Base-by-base conservation (phyloP, 2,888 invertebrate species). In the Drosophila sordidapex region DNA sequence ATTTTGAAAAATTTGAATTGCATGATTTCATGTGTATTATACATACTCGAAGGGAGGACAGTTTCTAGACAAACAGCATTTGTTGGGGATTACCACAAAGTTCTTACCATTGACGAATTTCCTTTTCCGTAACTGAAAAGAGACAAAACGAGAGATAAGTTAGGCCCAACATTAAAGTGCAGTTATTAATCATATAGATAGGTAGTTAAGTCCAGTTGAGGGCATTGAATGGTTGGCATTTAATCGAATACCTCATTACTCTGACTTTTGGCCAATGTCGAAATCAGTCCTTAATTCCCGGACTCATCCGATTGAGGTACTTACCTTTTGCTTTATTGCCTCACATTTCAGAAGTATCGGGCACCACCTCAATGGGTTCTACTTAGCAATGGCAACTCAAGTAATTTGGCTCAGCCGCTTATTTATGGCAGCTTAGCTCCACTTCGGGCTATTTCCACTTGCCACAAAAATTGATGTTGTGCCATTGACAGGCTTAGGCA, bases 121-220 rank as follows among this genome's bases (percentile, higher is more conserved):
- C 97, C 94, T 97, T 97, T 93, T 97, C 97, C 79, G 97, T 97
- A 94, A 97, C 97, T 97, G 96, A 25, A 82, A 96, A 96, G 93
- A 57, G 94, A 94, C 91, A 89, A 87, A 89, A 90, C 89, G 87
- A 64, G 68, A 18, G 10, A 43, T 10, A 13, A 13, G 11, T 38
- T 38, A 38, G 25, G 4, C 10, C 11, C 11, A 18, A 5, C 11
- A 27, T 27, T 18, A 18, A 51, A 29, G n/a, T 6, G 11, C 1
- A 25, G 2, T 7, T 21, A n/a, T 29, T 29, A n/a, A 6, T 8
- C 54, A 36, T 13, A 29, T 15, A 31, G 21, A 31, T 40, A 29
- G 15, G 5, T 6, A 15, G 46, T 43, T 15, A 15, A 15, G 5
- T 21, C 18, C 27, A 11, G 15, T 57, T 29, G 5, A 8, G 27